Evolutionary conservation across 2,113 vertebrate genomes (phyloP).

Genomic region (Ctenomys sociabilis): DNA sequence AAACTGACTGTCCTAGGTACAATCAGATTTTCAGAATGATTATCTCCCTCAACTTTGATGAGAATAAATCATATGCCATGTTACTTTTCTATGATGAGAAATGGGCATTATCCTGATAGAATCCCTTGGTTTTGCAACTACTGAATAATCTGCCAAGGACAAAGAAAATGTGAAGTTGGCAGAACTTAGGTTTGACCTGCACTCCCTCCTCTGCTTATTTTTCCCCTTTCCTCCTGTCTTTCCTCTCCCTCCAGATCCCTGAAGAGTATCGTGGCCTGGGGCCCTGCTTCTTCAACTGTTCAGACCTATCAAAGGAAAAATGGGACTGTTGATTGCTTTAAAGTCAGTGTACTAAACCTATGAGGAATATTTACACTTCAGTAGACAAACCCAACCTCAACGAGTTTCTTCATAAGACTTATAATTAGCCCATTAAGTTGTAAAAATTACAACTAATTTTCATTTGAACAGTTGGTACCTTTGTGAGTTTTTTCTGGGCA

Average conservation of each 20-base stretch:
- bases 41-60: neutral
- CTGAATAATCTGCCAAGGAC: neutral
- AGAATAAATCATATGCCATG: neutral
- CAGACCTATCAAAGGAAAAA: neutral
- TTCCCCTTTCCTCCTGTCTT: too few relatives aligned
- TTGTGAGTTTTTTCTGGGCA: neutral
- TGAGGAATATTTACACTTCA: neutral
- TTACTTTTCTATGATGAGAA: conserved; percentile 15
- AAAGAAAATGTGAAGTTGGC: neutral
- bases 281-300: neutral
- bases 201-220: neutral
- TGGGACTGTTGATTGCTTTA: neutral
- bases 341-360: neutral
- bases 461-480: neutral
- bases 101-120: neutral
- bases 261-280: neutral
- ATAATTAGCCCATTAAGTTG: neutral
- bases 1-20: conserved; percentile 28
- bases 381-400: neutral
- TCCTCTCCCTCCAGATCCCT: neutral
- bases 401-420: neutral
- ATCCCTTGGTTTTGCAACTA: neutral
- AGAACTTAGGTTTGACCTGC: neutral
- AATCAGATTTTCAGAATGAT: neutral
- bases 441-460: conserved; percentile 6